Percentiles rank a stretch among this genome's conserved stretches.
These are phyloP conservation scores for Euura lappo DNA, from an alignment of 1,140 invertebrate genomes.

Conservation along the genomic window DNA sequence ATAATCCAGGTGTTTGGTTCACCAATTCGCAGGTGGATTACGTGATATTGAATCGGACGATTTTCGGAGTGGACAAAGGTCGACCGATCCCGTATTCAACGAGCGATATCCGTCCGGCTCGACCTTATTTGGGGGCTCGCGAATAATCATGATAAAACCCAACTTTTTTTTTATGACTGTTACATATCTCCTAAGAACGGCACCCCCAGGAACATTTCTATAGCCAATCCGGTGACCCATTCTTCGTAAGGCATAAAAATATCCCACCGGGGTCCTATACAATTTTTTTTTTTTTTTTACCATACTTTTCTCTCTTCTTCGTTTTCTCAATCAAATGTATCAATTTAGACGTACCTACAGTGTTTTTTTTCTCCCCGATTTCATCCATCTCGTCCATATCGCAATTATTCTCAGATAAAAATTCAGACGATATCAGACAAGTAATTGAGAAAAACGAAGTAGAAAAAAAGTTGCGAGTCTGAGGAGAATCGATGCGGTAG, in stretches of 20 bases:
- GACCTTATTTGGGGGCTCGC: background rate
- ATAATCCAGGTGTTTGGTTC: background rate
- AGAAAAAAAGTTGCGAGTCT: background rate
- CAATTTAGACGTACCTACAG: background rate
- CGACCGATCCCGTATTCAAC: background rate
- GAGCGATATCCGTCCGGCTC: background rate
- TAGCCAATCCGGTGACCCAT: constrained; percentile 43
- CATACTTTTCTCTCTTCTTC: background rate
- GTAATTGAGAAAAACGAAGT: background rate
- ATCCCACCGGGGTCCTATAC: constrained; percentile 49
- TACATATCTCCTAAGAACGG: constrained; percentile 45
- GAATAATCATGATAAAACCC: constrained; percentile 43
- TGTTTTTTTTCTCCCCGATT: too few relatives aligned
- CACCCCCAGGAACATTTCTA: constrained; percentile 45
- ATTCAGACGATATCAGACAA: background rate
- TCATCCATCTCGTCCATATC: too few relatives aligned
- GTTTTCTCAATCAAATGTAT: background rate
- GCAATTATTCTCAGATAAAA: too few relatives aligned
- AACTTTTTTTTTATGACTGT: constrained; percentile 50
- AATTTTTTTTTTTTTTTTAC: constrained; percentile 28
- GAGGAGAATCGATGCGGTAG: constrained; percentile 6
- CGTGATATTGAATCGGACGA: background rate
- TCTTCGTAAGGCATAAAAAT: constrained; percentile 48
- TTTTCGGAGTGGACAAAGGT: background rate
- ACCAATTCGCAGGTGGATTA: background rate